These are phyloP conservation scores for Enteromius radiatus DNA, from an alignment of 2,797 vertebrate species.

Conservation along the genomic window DNA sequence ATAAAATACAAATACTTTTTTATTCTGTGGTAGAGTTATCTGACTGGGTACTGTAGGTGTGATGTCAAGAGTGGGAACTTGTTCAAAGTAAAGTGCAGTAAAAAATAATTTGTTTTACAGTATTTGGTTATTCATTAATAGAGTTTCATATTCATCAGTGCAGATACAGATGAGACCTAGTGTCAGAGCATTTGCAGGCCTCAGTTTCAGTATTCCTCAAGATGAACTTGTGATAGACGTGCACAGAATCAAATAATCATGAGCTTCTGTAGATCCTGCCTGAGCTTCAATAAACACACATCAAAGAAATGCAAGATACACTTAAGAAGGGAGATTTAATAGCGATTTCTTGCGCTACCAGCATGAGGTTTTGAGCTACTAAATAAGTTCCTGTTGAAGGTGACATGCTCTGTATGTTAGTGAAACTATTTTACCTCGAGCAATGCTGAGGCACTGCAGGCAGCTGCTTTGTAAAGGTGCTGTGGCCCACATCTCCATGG, in stretches of 20 bases:
- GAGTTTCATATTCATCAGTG: conserved; percentile 1
- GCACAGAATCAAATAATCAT: not conserved
- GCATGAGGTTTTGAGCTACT: conserved; percentile 2
- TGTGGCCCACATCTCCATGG: conserved; percentile 54
- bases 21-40: not conserved
- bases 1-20: not conserved
- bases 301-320: conserved; percentile 6
- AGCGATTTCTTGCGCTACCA: conserved; percentile 6
- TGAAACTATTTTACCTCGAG: conserved; percentile 14
- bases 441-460: conserved; percentile 18
- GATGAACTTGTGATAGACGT: not conserved
- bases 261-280: not conserved
- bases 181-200: not conserved
- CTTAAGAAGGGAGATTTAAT: conserved; percentile 17
- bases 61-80: not conserved
- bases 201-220: conserved; percentile 6
- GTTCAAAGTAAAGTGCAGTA: not conserved
- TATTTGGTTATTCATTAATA: conserved; percentile 12
- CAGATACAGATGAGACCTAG: not conserved
- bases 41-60: not conserved
- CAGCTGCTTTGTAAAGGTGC: conserved; percentile 25
- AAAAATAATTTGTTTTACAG: not conserved
- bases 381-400: not conserved
- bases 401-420: conserved; percentile 1
- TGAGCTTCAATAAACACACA: not conserved